phyloP scores from a whole-genome alignment of 92 coral and sea anemone species.

The Porites lobata region DNA sequence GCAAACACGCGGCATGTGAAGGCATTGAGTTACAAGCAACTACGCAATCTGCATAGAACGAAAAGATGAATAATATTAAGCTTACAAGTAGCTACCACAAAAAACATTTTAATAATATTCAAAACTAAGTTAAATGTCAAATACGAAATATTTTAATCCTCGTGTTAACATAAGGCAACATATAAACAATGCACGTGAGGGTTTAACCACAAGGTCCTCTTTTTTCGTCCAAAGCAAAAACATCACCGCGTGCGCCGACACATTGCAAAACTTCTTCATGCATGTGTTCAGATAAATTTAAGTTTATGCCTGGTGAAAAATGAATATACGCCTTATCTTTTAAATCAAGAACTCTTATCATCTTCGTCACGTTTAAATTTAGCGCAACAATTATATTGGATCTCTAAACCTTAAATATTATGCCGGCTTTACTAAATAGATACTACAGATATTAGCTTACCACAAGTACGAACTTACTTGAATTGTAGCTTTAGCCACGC shows the following conservation, averaged over 20 bases:
- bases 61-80: neutral
- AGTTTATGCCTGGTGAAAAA: neutral
- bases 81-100: neutral
- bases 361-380: neutral
- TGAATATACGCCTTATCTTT: neutral
- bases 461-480: constrained; percentile 71
- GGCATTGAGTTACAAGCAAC: constrained; percentile 2
- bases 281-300: neutral
- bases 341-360: neutral
- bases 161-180: neutral
- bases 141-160: neutral
- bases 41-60: neutral
- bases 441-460: no score
- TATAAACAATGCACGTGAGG: neutral
- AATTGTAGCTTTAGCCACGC: constrained; percentile 93
- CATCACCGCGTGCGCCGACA: neutral
- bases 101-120: neutral
- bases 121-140: no score
- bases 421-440: neutral
- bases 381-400: constrained; percentile 8
- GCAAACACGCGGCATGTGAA: neutral
- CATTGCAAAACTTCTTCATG: neutral
- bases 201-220: neutral
- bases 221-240: constrained; percentile 11
- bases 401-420: neutral